Base-by-base conservation (phyloP, 2,113 vertebrate genomes). In the Gymnarchus niloticus region DNA sequence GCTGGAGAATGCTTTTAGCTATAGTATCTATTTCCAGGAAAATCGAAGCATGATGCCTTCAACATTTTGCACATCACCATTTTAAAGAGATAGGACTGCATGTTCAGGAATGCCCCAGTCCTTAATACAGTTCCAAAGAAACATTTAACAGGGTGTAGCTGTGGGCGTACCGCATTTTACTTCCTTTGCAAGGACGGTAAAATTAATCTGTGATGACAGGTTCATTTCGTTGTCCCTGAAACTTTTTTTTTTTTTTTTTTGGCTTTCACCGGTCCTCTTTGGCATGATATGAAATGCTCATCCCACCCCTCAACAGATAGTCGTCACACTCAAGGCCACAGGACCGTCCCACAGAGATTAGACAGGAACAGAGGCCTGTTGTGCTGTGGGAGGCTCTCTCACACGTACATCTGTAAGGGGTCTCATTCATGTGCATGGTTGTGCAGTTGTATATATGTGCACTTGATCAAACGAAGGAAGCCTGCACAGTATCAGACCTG, bases 231-330 rank as follows among this genome's bases (percentile, higher is more conserved):
- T 46, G 46, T 77, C 69, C 84, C 84, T 83, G 80, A 82, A 82
- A 25, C 78, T 49, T 33, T 23, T 46, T 12, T n/a, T 61, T 57
- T 61, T 65, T 69, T 65, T 41, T 48, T 78, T n/a, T 48, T 52
- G 25, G 28, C 84, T 76, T 76, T 77, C 49, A 87, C 78, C 21
- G 73, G 85, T 88, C 86, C 76, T 86, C 84, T 84, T 88, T 92
- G 91, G 90, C 90, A 91, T 83, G 73, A 89, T 89, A 91, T 91
- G 91, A 92, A 86, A 91, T 81, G 17, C 82, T 19, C 77, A 87
- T 86, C 3, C 65, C 65, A 41, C 14, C 65, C 33, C 81, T 83
- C 77, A 73, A 88, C 85, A 88, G 82, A 89, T 83, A 82, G 86
- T 84, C 86, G 49, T 88, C 88, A 86, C 83, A 49, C 86, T 91